Percentiles rank a stretch among this genome's conserved stretches.
Conservation (phyloP, 1,140 invertebrate species). For the Papilio machaon region DNA sequence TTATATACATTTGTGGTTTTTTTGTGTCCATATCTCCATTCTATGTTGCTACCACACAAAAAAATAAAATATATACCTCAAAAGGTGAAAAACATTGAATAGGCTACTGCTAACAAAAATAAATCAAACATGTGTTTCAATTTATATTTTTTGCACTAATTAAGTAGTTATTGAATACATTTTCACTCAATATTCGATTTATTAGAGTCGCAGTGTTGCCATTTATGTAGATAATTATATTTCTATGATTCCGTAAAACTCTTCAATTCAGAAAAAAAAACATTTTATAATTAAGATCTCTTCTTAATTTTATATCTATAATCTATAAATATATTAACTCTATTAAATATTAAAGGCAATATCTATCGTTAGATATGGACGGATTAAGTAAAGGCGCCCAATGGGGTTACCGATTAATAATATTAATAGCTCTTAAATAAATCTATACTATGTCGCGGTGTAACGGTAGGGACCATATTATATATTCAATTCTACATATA, state of each 20-base stretch:
- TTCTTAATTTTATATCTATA: constrained; percentile 69
- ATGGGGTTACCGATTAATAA: constrained; percentile 79
- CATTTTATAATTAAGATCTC: constrained; percentile 73
- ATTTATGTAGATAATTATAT: constrained; percentile 4
- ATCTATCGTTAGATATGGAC: constrained; percentile 81
- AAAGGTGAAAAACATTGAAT: constrained; percentile 66
- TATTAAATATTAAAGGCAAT: constrained; percentile 82
- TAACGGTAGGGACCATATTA: constrained; percentile 67
- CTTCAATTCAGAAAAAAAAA: constrained; percentile 69
- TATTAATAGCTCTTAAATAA: constrained; percentile 75
- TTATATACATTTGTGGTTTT: constrained; percentile 53
- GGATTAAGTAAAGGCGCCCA: constrained; percentile 81
- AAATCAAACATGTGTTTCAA: constrained; percentile 42
- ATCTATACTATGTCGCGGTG: constrained; percentile 66
- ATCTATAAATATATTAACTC: constrained; percentile 82
- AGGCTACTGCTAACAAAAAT: constrained; percentile 43
- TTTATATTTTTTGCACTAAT: constrained; percentile 4
- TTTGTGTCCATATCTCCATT: constrained; percentile 40
- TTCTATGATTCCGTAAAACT: constrained; percentile 62
- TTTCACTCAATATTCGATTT: constrained; percentile 26
- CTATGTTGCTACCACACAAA: constrained; percentile 54
- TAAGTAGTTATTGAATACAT: constrained; percentile 4
- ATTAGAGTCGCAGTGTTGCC: constrained; percentile 33
- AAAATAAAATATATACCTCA: constrained; percentile 64
- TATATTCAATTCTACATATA: constrained; percentile 61